A percentile compares a stretch with the other conserved stretches of the same genome.
Conservation (phyloP, 1,140 invertebrate species). For the Oryctes rhinoceros region DNA sequence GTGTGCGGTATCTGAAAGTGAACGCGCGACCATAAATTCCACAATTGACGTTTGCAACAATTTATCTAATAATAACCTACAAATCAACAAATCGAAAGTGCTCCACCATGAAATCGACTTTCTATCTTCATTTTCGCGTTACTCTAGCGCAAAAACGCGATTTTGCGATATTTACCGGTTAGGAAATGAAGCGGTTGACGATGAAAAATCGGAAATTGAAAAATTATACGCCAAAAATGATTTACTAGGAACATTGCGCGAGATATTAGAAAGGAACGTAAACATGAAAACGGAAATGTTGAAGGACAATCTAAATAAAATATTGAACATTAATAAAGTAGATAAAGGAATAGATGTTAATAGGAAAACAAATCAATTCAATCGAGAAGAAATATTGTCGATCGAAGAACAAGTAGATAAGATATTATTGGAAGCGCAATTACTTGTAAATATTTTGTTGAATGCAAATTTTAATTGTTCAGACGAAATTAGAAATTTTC, state of each 20-base stretch:
- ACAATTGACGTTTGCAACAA: too few species aligned
- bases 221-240: conserved; percentile 29
- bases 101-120: too few species aligned
- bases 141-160: not conserved
- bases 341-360: not conserved
- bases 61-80: too few species aligned
- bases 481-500: not conserved
- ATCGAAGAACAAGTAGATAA: conserved; percentile 27
- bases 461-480: not conserved
- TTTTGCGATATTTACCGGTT: conserved; percentile 13
- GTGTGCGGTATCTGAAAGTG: not conserved
- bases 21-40: too few species aligned
- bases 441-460: conserved; percentile 6
- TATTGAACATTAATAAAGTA: conserved; percentile 16
- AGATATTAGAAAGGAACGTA: conserved; percentile 20
- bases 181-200: not conserved
- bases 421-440: conserved; percentile 5
- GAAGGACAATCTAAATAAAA: conserved; percentile 20
- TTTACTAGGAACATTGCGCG: conserved; percentile 18
- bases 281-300: conserved; percentile 25
- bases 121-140: conserved; percentile 1
- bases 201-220: conserved; percentile 7
- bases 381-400: conserved; percentile 1
- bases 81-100: too few species aligned
- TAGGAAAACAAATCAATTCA: not conserved